Base-by-base conservation (phyloP, 2,113 vertebrate species). In the Clarias gariepinus region DNA sequence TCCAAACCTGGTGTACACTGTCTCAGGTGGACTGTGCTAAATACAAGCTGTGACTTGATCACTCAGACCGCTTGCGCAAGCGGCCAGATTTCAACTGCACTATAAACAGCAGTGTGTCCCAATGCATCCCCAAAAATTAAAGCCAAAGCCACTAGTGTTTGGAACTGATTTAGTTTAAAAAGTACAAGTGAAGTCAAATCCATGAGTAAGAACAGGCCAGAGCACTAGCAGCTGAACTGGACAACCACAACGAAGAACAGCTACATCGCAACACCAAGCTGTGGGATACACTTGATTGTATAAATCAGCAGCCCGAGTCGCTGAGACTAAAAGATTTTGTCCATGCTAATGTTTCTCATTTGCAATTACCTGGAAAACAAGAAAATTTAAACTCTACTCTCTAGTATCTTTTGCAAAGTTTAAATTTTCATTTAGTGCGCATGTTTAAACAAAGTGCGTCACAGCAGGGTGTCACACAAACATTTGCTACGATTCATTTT, bases 181-280 rank as follows among this genome's bases (percentile, higher is more conserved):
- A 79, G 28, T 23, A 76, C n/a, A 76, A 73, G 18, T 33, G 28
- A 79, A 79, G 10, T 78, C 25, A 77, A 77, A 52, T 1, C 2
- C 52, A 78, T 16, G 36, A 57, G 18, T 33, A 33, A 30, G 28
- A 25, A n/a, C 23, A 25, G 5, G 18, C 25, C 28, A 81, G 12
- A 41, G 74, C 30, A 85, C 76, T 28, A n/a, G 52, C 52, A 21
- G 21, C 53, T 58, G 82, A 87, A 61, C 28, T 13, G 58, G 76
- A 57, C 81, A 77, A 23, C 69, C 23, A 23, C 69, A 41, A 6
- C 15, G 12, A 12, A 73, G n/a, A 58, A 36, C 9, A 41, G 33
- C 19, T 61, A 80, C 28, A 41, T 4, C 2, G 28, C 3, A 47
- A 57, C n/a, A 55, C 21, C 36, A 58, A 60, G 60, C 57, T 3